Evolutionary conservation across 1,140 invertebrate species (phyloP).

Genomic region (Solen grandis): DNA sequence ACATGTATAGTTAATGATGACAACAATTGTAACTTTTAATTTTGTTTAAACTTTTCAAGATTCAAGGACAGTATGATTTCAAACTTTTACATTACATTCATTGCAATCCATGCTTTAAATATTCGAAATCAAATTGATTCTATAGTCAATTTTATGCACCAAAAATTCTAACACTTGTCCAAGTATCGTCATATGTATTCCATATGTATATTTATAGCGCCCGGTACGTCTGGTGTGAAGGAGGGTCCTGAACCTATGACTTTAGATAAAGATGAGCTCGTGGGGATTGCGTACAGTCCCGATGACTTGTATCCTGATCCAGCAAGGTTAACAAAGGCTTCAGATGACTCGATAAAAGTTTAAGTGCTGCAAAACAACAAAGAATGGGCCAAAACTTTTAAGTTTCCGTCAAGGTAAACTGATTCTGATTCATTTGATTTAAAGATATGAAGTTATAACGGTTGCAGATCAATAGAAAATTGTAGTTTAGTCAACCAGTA

Average conservation of each 20-base stretch:
- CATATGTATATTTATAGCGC: constrained; percentile 21
- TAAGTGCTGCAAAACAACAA: constrained; percentile 1
- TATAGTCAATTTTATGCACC: constrained; percentile 34
- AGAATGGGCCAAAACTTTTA: no score
- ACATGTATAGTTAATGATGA: constrained; percentile 22
- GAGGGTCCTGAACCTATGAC: constrained; percentile 19
- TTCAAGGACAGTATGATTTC: constrained; percentile 21
- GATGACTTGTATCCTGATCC: constrained; percentile 26
- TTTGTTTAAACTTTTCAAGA: constrained; percentile 22
- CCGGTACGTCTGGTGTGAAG: constrained; percentile 18
- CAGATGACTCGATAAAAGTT: constrained; percentile 17
- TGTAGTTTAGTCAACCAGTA: no score
- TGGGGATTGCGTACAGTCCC: constrained; percentile 14
- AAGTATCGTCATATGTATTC: constrained; percentile 21
- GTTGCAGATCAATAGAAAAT: no score
- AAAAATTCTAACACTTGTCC: constrained; percentile 25
- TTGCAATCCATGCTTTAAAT: constrained; percentile 21
- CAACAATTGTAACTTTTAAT: constrained; percentile 22
- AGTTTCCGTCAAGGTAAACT: no score
- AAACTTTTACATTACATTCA: constrained; percentile 23
- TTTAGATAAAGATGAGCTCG: no score
- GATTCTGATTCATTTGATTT: no score
- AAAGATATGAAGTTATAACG: no score
- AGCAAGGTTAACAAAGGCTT: constrained; percentile 15
- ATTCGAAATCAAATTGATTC: constrained; percentile 34